Percentiles rank a stretch among this genome's conserved stretches.
These are phyloP conservation scores for Rambutsinella grinnellia DNA, from an alignment of 2,888 invertebrate genomes.

Conservation along the genomic window DNA sequence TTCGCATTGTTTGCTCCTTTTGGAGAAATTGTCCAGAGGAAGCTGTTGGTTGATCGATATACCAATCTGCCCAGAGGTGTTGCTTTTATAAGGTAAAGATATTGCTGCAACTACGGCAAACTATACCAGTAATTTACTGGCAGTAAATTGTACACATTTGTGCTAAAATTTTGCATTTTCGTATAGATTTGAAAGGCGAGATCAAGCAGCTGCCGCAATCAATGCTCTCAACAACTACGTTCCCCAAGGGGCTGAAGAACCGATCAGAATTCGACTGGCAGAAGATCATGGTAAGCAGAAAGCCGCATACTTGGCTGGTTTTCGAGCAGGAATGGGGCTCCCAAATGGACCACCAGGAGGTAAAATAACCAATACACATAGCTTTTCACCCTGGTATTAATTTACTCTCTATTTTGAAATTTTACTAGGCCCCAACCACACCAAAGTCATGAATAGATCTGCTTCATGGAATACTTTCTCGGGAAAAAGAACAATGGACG, in stretches of 20 bases:
- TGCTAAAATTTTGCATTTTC: too few species aligned
- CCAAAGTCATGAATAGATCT: conserved; percentile 22
- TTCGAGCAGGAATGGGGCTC: conserved; percentile 74
- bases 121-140: too few species aligned
- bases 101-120: too few species aligned
- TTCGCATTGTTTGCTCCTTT: conserved; percentile 88
- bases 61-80: conserved; percentile 91
- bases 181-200: conserved; percentile 87
- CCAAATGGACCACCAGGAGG: conserved; percentile 33
- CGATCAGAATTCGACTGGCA: conserved; percentile 86
- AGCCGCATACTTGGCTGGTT: conserved; percentile 80
- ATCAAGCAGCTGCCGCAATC: conserved; percentile 92
- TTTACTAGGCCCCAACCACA: background rate
- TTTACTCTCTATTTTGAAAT: background rate
- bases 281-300: conserved; percentile 89
- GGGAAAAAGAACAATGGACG: conserved; percentile 33
- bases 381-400: background rate
- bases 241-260: conserved; percentile 86
- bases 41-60: conserved; percentile 88
- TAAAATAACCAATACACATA: background rate
- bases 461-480: conserved; percentile 21
- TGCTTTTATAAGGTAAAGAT: conserved; percentile 86
- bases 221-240: conserved; percentile 83
- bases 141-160: too few species aligned
- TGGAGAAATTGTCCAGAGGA: conserved; percentile 92